Base-by-base conservation (phyloP, 2,888 invertebrate species). In the Chromoteleia sp. region DNA sequence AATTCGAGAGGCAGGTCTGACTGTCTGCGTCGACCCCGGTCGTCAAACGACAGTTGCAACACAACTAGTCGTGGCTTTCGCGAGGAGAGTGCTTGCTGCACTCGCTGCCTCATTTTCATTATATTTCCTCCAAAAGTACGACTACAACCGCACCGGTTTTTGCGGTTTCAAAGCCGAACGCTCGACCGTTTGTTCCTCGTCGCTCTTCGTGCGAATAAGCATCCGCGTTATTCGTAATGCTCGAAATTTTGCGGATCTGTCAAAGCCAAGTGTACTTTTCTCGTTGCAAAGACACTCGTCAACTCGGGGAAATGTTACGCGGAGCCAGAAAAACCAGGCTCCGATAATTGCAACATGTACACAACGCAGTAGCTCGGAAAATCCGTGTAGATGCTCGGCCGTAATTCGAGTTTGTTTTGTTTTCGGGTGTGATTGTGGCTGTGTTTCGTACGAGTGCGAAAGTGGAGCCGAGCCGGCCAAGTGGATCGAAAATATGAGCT, bases 51-150 rank as follows among this genome's bases (percentile, higher is more conserved):
- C 90, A 88, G 89, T 87, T 86, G 86, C 84, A 88, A 84, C 90
- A 90, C 87, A 90, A 90, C 88, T 88, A 88, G 87, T 86, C 85
- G 87, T 88, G 87, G 87, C 89, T 87, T 87, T 89, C 89, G 86
- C 88, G 88, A 88, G 88, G 86, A 84, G 88, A 87, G 85, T 85
- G 85, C 85, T 86, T 75, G 80, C 81, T 75, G 81, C 76, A 70
- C 77, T 82, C 83, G 67, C 54, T 54, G 48, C 79, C 71, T 71
- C 67, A 70, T 77, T 82, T 33, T 82, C 78, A 67, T 61, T 65
- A 45, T 68, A 61, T 39, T 81, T 76, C 77, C 59, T 78, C 82
- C 2, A 25, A 70, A 61, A 75, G 7, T 58, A 43, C 45, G 45
- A 19, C n/a, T 14, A 67, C 50, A 58, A 19, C 3, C 30, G 48